Percentiles rank a stretch among this genome's conserved stretches.
Conservation (phyloP, 2,113 vertebrate species). For the Fulica atra region DNA sequence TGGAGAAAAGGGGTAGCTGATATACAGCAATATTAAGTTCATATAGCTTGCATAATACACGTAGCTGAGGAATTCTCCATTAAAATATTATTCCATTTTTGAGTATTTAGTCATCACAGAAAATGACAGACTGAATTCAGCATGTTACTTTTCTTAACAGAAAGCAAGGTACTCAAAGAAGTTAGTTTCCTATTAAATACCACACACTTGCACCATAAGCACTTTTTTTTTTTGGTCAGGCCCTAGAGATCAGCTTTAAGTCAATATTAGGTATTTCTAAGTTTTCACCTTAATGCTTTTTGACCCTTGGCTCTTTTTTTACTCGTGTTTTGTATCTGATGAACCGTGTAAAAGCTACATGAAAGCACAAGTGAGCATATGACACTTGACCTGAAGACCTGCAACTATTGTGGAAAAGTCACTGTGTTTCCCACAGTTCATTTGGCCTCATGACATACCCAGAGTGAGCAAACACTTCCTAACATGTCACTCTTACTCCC, state of each 20-base stretch:
- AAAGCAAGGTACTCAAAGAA: neutral
- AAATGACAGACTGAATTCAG: neutral
- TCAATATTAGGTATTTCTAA: neutral
- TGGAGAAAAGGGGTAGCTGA: neutral
- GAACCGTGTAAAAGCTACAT: neutral
- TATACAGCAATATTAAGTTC: no score
- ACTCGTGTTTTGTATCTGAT: neutral
- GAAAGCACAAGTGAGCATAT: neutral
- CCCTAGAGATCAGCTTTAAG: neutral
- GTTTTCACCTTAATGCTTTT: neutral
- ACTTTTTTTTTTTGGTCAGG: neutral
- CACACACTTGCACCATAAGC: neutral
- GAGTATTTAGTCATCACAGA: neutral
- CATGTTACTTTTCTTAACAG: neutral
- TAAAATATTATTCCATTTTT: neutral
- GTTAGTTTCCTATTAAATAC: neutral
- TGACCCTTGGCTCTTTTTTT: neutral
- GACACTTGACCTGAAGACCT: neutral
- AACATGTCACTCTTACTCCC: neutral
- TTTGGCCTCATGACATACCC: neutral
- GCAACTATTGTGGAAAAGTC: neutral
- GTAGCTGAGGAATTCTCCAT: neutral
- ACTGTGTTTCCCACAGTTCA: neutral
- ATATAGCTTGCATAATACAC: neutral
- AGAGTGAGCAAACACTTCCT: neutral